Evolutionary conservation across 2,113 vertebrate genomes (phyloP), one percentile per base, ranked within the genome.

Genomic region (Menidia beryllina): DNA sequence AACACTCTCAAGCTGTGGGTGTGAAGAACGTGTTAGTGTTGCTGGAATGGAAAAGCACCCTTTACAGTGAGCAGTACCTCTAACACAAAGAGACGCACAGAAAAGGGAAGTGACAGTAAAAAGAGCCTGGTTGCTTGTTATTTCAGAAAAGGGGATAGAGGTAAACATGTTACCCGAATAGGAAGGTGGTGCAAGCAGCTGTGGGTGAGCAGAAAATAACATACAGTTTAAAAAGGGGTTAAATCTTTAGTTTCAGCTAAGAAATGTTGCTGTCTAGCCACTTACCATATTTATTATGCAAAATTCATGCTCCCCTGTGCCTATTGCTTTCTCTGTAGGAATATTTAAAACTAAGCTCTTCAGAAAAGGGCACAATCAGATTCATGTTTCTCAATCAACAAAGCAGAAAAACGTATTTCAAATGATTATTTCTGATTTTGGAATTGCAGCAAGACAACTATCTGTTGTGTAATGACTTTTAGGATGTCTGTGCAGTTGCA

Each of bases 1-100:
- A 71, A 26, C 74, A 66, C 74, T 75, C 65, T 85, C 79, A 83
- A 69, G 84, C 86, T 87, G 90, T 65, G 74, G 54, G 73, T 86
- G 86, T 76, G 84, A 91, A 91, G 67, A 86, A 84, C 81, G 87
- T 84, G 88, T 84, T 74, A 59, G 52, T 52, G 65, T 43, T 64
- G 75, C 73, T 81, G 66, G 58, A 67, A 86, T 77, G 63, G 53
- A 63, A 81, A 86, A 36, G 64, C 64, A 54, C 63, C 64, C 23
- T 77, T 38, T 74, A 34, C 68, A 65, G 52, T 59, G 5, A 47
- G 25, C 10, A 50, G 54, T 51, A 41, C 79, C 68, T 81, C 55
- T 53, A 79, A 64, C 26, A 55, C 53, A 53, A 26, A 30, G 9
- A 30, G 54, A 57, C 10, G 20, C 24, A 50, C 1, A 26, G n/a